Evolutionary conservation across 2,113 vertebrate genomes (phyloP), one percentile per base, ranked within the genome.

Genomic region (Gobius niger): DNA sequence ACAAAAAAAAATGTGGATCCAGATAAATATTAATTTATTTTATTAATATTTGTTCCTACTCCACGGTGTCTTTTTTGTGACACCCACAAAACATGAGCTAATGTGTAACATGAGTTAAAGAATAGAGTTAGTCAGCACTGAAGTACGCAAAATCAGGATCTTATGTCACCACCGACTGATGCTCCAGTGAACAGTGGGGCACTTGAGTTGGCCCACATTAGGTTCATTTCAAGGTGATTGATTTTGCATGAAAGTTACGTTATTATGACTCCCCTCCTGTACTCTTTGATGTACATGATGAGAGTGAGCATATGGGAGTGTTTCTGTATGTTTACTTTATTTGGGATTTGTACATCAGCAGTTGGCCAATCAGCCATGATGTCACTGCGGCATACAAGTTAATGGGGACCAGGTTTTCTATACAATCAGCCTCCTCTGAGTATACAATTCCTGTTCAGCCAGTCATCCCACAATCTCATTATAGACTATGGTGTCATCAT

Each of bases 221-320:
- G 72, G 70, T 72, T 77, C 64, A 65, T 73, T 51, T 73, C 72
- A 70, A 70, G 54, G 51, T 47, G 50, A 76, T 65, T 74, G 63
- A 81, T 54, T 63, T 70, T 78, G 72, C 79, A 61, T 84, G 71
- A 47, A 54, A 14, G 2, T 73, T 80, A 73, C 73, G 77, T 49
- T 7, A 67, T 67, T 75, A 69, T 57, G 71, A 59, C 68, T 34
- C 24, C 5, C 24, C 3, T 34, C 24, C 3, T 24, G 24, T 4
- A 34, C 24, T 34, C 24, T 34, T 4, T 4, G 1, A 24, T 2
- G 24, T 24, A 24, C 24, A 1, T 1, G 24, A 24, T 1, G 44
- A 54, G 70, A 75, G 60, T 46, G 54, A 72, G 44, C 67, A 82
- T 70, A 84, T 68, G 74, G 47, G 46, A 16, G 57, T 54, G 42